These are phyloP conservation scores for Dolichoris vasculosae DNA, from an alignment of 1,140 invertebrate species.

Conservation along the genomic window DNA sequence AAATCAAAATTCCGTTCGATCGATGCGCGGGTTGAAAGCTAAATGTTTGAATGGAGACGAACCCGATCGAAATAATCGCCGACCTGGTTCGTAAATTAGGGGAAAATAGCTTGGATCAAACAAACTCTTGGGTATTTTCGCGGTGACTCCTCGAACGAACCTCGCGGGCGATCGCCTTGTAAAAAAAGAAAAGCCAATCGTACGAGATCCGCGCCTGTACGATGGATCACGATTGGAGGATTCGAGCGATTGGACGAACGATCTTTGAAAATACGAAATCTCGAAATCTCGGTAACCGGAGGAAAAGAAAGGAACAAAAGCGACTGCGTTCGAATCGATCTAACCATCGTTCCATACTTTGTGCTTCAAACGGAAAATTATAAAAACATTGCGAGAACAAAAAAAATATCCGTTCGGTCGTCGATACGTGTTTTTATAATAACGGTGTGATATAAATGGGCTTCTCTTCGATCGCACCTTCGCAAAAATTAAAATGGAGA, in stretches of 20 bases:
- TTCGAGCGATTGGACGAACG: not conserved
- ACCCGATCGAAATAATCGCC: too few relatives aligned
- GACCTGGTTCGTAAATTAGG: too few relatives aligned
- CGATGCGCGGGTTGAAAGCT: too few relatives aligned
- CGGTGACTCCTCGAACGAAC: not conserved
- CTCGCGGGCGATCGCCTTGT: not conserved
- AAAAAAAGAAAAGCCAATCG: slow-evolving; percentile 21
- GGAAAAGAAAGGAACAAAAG: not conserved
- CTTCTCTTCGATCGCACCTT: not conserved
- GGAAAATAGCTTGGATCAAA: too few relatives aligned
- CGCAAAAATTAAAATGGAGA: not conserved
- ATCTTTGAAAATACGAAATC: not conserved
- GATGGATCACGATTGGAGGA: not conserved
- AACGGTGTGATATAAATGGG: not conserved
- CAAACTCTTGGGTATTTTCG: too few relatives aligned
- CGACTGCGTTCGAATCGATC: not conserved
- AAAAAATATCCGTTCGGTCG: not conserved
- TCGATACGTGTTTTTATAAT: not conserved
- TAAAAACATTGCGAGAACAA: not conserved
- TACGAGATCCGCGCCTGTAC: not conserved
- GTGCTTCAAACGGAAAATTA: not conserved
- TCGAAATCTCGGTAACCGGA: not conserved
- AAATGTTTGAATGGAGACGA: too few relatives aligned
- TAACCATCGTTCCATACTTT: not conserved
- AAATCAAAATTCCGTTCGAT: not conserved